Percentiles rank a stretch among this genome's conserved stretches.
phyloP scores from a whole-genome alignment of 2,888 invertebrate genomes.

The Corbicula japonica region DNA sequence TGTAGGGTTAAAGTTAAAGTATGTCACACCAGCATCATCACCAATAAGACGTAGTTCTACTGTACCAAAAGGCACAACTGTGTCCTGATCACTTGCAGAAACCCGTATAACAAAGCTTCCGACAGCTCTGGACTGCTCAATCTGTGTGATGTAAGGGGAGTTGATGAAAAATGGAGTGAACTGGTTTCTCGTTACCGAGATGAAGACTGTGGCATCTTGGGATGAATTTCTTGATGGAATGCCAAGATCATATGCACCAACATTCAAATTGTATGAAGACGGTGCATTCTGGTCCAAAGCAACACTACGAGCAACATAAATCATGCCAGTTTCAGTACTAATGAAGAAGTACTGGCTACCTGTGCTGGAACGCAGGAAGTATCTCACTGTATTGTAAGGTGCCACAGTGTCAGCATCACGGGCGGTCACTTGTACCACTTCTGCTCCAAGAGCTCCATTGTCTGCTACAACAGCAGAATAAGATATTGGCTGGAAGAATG shows the following conservation, averaged over 20 bases:
- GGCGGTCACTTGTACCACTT: slow-evolving; percentile 66
- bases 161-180: slow-evolving; percentile 63
- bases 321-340: slow-evolving; percentile 71
- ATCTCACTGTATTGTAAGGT: slow-evolving; percentile 74
- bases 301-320: slow-evolving; percentile 75
- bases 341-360: slow-evolving; percentile 75
- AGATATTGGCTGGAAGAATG: slow-evolving; percentile 53
- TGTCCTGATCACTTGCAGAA: slow-evolving; percentile 59
- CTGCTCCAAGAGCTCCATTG: slow-evolving; percentile 64
- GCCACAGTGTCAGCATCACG: slow-evolving; percentile 67
- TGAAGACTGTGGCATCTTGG: slow-evolving; percentile 63
- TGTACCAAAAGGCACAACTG: slow-evolving; percentile 70
- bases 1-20: slow-evolving; percentile 73
- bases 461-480: slow-evolving; percentile 65
- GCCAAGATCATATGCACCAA: slow-evolving; percentile 74
- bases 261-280: slow-evolving; percentile 35
- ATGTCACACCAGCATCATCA: slow-evolving; percentile 73
- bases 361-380: slow-evolving; percentile 55
- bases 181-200: slow-evolving; percentile 70
- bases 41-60: slow-evolving; percentile 71
- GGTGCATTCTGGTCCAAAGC: slow-evolving; percentile 68
- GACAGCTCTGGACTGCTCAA: slow-evolving; percentile 53
- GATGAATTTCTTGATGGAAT: slow-evolving; percentile 54
- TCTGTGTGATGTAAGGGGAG: slow-evolving; percentile 43
- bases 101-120: slow-evolving; percentile 60